Base-by-base conservation (phyloP, 2,113 vertebrate species). In the Stigmatopora nigra region DNA sequence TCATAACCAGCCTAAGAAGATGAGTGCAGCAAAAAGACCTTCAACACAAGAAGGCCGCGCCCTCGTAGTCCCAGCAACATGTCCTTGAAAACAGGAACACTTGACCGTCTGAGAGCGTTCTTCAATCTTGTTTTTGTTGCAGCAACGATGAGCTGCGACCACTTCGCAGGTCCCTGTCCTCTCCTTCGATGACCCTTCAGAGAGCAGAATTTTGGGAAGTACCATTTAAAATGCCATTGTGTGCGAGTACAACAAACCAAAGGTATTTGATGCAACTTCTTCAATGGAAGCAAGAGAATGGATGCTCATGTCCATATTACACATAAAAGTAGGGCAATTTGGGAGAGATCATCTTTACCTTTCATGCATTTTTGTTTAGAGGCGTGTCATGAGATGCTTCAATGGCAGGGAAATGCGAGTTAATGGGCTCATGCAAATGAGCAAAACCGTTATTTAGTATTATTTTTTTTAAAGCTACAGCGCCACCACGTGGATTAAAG, bases 71-170 rank as follows among this genome's bases (percentile, higher is more conserved):
- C 95, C 95, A 0, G 95, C 95, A 41, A 98, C 94, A 86, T 98
- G 93, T 13, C 96, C 95, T 0, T 93, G 92, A 81, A 96, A 92
- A 79, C 96, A 98, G 48, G 95, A 97, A 51, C 95, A 98, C 86
- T 95, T 98, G 79, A 98, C 94, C 0, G 95, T 98, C 65, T 98
- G 95, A 0, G 95, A 98, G 3, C 93, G 90, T 69, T 98, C 95
- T 74, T 98, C 95, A 49, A 98, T 95, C 45, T 92, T 92, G 88
- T 97, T 98, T 89, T 91, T 97, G 76, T 98, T 98, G 91, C 94
- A 98, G 88, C 96, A 98, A 0, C 94, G 92, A 80, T 94, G 95
- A 68, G 94, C 91, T 0, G 93, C 93, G 3, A 98, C 94, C 14
- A 98, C 94, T 67, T 98, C 94, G 45, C 95, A 98, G 0, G 93